phyloP scores from a whole-genome alignment of 1,140 invertebrate species.

The Plutomurus gul region DNA sequence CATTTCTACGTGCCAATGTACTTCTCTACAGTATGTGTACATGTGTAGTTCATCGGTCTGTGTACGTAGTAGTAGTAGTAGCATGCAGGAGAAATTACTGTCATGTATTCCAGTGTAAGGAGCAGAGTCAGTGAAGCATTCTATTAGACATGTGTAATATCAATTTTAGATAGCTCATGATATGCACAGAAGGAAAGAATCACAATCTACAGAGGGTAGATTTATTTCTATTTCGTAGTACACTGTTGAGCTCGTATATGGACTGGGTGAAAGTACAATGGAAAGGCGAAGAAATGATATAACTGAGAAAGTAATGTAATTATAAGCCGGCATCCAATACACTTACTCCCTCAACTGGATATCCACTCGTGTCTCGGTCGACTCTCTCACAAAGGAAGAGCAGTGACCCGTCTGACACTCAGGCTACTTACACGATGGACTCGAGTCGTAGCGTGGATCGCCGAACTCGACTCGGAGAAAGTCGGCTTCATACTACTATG shows the following conservation, averaged over 20 bases:
- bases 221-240: no score
- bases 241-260: background rate
- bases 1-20: no score
- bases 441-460: background rate
- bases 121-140: no score
- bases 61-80: no score
- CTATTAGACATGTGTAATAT: no score
- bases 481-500: background rate
- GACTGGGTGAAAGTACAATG: background rate
- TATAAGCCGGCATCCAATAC: background rate
- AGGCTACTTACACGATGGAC: background rate
- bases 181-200: no score
- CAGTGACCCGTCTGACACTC: constrained; percentile 19
- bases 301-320: background rate
- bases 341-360: background rate
- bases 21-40: no score
- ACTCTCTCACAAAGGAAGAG: background rate
- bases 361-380: background rate
- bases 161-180: no score
- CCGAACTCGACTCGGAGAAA: constrained; percentile 18
- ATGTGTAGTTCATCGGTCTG: no score
- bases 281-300: background rate
- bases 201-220: no score
- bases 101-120: no score
- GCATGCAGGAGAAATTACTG: no score